Conservation (phyloP, 1,140 invertebrate genomes). For the Anastrepha ludens region DNA sequence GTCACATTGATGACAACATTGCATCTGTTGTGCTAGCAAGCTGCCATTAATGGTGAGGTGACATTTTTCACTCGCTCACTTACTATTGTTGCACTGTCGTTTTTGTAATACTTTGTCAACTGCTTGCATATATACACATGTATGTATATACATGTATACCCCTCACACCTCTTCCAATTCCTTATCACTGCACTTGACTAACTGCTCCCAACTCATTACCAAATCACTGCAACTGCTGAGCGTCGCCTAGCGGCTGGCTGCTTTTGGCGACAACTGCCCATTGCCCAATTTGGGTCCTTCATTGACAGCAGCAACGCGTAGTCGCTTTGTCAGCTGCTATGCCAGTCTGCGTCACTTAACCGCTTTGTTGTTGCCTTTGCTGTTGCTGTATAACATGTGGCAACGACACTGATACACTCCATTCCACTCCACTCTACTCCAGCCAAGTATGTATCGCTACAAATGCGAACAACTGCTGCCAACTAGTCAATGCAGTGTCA, state of each 20-base stretch:
- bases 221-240: constrained; percentile 31
- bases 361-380: not conserved
- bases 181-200: not conserved
- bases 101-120: not conserved
- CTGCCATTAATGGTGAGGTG: constrained; percentile 40
- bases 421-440: too few species aligned
- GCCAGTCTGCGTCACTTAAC: not conserved
- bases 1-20: not conserved
- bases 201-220: constrained; percentile 27
- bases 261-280: constrained; percentile 32
- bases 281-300: constrained; percentile 50
- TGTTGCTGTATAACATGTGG: constrained; percentile 12
- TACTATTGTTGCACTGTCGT: not conserved
- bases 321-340: constrained; percentile 6
- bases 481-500: not conserved
- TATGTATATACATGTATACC: not conserved
- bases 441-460: not conserved
- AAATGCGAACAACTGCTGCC: not conserved
- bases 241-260: not conserved
- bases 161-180: not conserved
- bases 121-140: not conserved
- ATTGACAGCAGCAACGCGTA: constrained; percentile 11
- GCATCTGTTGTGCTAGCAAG: constrained; percentile 13
- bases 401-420: constrained; percentile 23
- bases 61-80: constrained; percentile 18